These are phyloP conservation scores for Zaprionus africanus DNA, from an alignment of 1,140 invertebrate genomes.

Conservation along the genomic window DNA sequence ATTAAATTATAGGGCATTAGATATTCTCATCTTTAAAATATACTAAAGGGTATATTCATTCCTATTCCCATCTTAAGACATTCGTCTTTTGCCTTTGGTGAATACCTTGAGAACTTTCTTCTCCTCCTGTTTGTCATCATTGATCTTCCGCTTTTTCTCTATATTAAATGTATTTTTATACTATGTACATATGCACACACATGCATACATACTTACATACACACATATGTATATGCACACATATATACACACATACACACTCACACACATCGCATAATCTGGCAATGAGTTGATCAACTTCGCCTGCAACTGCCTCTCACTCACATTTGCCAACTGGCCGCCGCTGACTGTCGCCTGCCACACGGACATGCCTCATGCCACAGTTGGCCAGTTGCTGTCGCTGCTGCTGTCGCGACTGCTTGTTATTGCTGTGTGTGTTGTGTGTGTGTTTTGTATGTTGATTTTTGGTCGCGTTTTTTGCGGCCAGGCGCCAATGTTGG, in stretches of 20 bases:
- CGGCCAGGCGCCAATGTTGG: constrained; percentile 35
- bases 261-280: background rate
- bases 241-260: background rate
- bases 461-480: constrained; percentile 56
- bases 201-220: background rate
- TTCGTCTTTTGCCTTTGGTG: no score
- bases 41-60: no score
- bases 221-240: background rate
- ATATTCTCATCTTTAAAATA: no score
- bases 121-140: no score
- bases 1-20: no score
- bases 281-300: background rate
- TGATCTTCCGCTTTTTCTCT: no score
- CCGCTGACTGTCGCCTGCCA: constrained; percentile 28
- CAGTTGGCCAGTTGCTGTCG: background rate
- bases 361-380: constrained; percentile 31
- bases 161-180: no score
- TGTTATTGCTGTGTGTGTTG: constrained; percentile 11
- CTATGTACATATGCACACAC: background rate
- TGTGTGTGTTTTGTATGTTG: constrained; percentile 43
- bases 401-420: background rate
- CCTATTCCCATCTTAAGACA: no score
- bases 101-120: no score
- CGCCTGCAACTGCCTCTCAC: background rate
- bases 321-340: background rate